Percentiles rank a stretch among this genome's conserved stretches.
These are phyloP conservation scores for Apis dorsata DNA, from an alignment of 1,140 invertebrate genomes.

Conservation along the genomic window DNA sequence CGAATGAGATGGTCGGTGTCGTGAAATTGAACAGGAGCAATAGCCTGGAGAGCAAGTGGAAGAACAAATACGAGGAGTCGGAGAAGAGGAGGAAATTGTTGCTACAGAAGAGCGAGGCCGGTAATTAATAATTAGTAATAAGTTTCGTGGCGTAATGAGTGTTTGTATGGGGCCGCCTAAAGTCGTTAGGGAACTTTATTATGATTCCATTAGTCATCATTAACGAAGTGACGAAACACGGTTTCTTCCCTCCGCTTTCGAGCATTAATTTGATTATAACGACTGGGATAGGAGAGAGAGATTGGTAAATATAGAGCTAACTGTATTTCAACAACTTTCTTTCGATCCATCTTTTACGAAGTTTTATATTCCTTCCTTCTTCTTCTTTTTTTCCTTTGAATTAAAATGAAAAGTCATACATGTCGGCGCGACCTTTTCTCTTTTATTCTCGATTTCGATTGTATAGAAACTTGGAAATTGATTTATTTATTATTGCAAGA, in stretches of 20 bases:
- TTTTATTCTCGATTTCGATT: not conserved
- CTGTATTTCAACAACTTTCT: not conserved
- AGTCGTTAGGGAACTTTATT: slow-evolving; percentile 36
- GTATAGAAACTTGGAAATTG: not conserved
- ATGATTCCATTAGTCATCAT: slow-evolving; percentile 34
- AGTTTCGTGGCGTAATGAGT: slow-evolving; percentile 15
- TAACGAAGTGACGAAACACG: slow-evolving; percentile 37
- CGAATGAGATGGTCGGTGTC: slow-evolving; percentile 22
- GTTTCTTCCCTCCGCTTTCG: slow-evolving; percentile 1
- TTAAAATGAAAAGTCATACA: too few species aligned
- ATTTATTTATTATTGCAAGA: slow-evolving; percentile 7
- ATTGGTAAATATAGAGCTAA: not conserved
- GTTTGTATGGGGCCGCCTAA: slow-evolving; percentile 3
- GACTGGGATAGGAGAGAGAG: not conserved
- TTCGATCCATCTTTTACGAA: not conserved
- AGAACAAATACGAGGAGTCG: slow-evolving; percentile 84
- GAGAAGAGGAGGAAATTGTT: slow-evolving; percentile 84
- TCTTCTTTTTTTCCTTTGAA: not conserved
- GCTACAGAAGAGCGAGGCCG: slow-evolving; percentile 84
- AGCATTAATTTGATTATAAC: slow-evolving; percentile 39
- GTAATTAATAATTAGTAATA: slow-evolving; percentile 77
- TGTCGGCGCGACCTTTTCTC: not conserved
- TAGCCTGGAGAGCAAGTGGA: slow-evolving; percentile 81
- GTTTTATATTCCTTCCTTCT: not conserved
- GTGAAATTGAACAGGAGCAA: slow-evolving; percentile 68